phyloP scores from a whole-genome alignment of 2,888 invertebrate species.

The Gasteruption jaculator region DNA sequence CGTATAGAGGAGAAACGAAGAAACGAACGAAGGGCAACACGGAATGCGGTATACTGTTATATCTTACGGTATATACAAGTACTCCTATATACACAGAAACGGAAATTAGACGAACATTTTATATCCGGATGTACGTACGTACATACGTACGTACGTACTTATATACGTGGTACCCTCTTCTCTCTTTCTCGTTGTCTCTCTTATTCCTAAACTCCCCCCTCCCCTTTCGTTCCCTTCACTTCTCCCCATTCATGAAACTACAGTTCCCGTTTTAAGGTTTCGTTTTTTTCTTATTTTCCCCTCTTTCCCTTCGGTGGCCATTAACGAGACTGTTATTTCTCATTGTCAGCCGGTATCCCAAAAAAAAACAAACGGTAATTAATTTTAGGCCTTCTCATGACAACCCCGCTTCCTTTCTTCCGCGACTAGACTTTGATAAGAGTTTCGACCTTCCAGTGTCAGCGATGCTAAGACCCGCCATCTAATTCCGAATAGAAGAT shows the following conservation, averaged over 20 bases:
- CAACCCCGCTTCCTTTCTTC: too few species aligned
- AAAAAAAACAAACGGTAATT: too few species aligned
- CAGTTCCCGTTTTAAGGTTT: neutral
- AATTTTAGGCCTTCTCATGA: too few species aligned
- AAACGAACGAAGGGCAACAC: conserved; percentile 46
- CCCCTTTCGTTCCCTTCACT: neutral
- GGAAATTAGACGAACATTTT: conserved; percentile 49
- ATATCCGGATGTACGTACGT: too few species aligned
- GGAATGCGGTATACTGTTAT: conserved; percentile 50
- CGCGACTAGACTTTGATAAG: too few species aligned
- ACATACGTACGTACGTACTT: too few species aligned
- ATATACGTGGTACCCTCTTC: conserved; percentile 3
- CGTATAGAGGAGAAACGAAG: conserved; percentile 41
- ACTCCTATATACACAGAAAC: conserved; percentile 47
- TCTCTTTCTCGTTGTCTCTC: conserved; percentile 10
- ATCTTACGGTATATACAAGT: conserved; percentile 50
- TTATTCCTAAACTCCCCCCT: too few species aligned
- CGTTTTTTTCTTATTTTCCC: conserved; percentile 3
- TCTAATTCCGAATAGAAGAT: too few species aligned
- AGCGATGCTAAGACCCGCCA: too few species aligned
- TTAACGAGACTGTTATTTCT: too few species aligned
- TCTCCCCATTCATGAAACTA: neutral
- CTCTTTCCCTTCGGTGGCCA: conserved; percentile 1
- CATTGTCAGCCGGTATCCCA: too few species aligned
- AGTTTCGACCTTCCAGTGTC: too few species aligned